Evolutionary conservation across 1,140 invertebrate genomes (phyloP).

Genomic region (Zaprionus inermis): DNA sequence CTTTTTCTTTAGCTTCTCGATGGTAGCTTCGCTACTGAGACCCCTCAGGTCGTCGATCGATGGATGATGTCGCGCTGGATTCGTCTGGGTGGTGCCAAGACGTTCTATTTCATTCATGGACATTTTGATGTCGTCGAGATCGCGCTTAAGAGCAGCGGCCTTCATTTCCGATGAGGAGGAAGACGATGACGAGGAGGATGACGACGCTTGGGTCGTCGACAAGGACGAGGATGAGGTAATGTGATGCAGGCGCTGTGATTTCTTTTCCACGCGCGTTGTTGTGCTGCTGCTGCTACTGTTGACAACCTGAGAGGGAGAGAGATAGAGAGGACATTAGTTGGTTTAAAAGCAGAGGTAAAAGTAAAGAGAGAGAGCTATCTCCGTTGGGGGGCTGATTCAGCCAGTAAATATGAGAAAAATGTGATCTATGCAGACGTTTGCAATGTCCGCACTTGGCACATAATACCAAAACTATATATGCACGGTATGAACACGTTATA

Average conservation of each 20-base stretch:
- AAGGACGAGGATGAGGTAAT: conserved; percentile 84
- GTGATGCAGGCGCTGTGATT: conserved; percentile 85
- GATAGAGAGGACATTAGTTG: neutral
- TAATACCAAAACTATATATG: conserved; percentile 4
- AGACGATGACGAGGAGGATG: conserved; percentile 81
- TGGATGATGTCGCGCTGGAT: conserved; percentile 53
- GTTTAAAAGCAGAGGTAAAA: neutral
- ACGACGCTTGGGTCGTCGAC: conserved; percentile 61
- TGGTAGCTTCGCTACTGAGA: conserved; percentile 85
- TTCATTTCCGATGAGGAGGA: conserved; percentile 87
- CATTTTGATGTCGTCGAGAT: conserved; percentile 90
- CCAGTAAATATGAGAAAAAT: conserved; percentile 45
- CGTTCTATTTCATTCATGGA: conserved; percentile 90
- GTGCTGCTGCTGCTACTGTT: conserved; percentile 84
- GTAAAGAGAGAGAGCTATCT: neutral
- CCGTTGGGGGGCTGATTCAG: conserved; percentile 38
- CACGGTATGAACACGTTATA: conserved; percentile 36
- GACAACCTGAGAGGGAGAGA: conserved; percentile 68
- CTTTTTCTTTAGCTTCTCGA: conserved; percentile 85
- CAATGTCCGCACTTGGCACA: conserved; percentile 14
- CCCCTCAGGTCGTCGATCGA: conserved; percentile 83
- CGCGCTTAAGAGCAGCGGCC: conserved; percentile 89
- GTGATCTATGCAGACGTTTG: conserved; percentile 23
- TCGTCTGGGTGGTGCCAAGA: conserved; percentile 47
- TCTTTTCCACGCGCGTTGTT: conserved; percentile 86